These are phyloP conservation scores for Catalaphyllia jardinei DNA, from an alignment of 64 coral and sea anemone genomes.

Conservation along the genomic window DNA sequence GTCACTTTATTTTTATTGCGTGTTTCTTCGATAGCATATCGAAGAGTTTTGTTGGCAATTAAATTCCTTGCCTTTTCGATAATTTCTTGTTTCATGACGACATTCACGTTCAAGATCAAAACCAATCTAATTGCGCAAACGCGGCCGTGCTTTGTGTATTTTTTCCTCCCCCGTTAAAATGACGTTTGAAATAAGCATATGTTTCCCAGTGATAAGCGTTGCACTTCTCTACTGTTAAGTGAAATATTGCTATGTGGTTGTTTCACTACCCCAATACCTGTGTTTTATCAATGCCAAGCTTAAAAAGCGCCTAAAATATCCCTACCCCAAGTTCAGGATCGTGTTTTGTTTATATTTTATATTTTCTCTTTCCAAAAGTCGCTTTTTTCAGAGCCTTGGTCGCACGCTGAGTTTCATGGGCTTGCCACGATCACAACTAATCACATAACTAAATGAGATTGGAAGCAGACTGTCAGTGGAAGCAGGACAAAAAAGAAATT, in stretches of 20 bases:
- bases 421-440: not conserved
- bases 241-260: not conserved
- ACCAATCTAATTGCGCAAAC: not conserved
- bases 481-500: not conserved
- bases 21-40: not conserved
- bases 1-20: conserved; percentile 4
- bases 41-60: not conserved
- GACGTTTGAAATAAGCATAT: not conserved
- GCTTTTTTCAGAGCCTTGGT: not conserved
- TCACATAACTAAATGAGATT: not conserved
- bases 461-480: not conserved
- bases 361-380: not conserved
- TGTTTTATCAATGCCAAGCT: not conserved
- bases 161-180: not conserved
- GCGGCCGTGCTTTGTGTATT: not conserved
- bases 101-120: not conserved
- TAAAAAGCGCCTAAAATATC: not conserved
- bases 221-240: not conserved
- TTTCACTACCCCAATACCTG: not conserved
- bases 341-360: not conserved
- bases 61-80: not conserved
- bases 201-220: conserved; percentile 13
- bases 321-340: conserved; percentile 7
- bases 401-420: not conserved
- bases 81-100: not conserved